Evolutionary conservation across 1,140 invertebrate species (phyloP), one percentile per base, ranked within the genome.

Genomic region (Drosophila bocqueti): DNA sequence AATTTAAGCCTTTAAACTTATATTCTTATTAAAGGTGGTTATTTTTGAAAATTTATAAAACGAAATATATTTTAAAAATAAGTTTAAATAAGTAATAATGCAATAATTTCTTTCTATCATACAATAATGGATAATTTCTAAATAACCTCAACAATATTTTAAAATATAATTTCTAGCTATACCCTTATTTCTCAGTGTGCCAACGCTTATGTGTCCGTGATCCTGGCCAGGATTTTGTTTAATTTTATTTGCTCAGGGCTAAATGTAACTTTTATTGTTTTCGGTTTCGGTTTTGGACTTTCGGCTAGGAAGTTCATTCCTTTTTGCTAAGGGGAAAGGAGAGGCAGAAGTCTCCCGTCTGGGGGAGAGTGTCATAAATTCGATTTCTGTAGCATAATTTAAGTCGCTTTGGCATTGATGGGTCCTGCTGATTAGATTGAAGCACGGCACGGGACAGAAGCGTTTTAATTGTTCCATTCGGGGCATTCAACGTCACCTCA

Each of bases 191-290:
- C 24, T n/a, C 40, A 3, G 7, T 36, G 38, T 31, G 9, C 21
- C n/a, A 11, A 2, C 43, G 50, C 45, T 63, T 63, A 50, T 45
- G 57, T 67, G 40, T 62, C 16, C 26, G 3, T 71, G 54, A 60
- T 72, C 46, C 67, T 73, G 69, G 46, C 54, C 55, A 52, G 67
- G 69, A 73, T 73, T 73, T 73, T 73, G 82, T 77, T 85, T 85
- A 85, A 85, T 85, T 85, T 85, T 85, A 85, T 85, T 85, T 85
- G 82, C 83, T 40, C 34, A 29, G 43, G 15, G 72, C 77, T 64
- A 79, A 85, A 90, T 90, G 85, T 85, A 82, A 90, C 85, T 90
- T 90, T 90, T 90, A 90, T 90, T 90, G 85, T 90, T 82, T 90
- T 90, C 85, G 85, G 85, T 82, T 90, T 87, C 69, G 79, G 83